Conservation (phyloP, 2,113 vertebrate genomes). For the Aptenodytes forsteri region DNA sequence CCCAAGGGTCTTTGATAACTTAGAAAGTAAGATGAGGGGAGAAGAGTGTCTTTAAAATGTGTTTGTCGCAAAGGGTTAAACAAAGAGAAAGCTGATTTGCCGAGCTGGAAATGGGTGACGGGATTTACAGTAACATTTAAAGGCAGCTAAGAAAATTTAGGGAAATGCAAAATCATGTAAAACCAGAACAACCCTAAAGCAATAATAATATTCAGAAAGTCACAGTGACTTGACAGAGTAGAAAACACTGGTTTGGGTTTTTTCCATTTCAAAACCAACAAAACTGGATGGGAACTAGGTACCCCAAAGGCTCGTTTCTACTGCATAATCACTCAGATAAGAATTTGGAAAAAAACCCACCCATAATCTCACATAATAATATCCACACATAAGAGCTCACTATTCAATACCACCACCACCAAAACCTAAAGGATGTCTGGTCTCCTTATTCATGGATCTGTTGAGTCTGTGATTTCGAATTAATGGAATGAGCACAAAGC, state of each 20-base stretch:
- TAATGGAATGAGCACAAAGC: not conserved
- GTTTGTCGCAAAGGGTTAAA: slow-evolving; percentile 37
- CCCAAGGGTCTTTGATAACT: not conserved
- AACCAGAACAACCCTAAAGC: slow-evolving; percentile 29
- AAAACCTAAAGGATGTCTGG: not conserved
- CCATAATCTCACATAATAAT: not conserved
- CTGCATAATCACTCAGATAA: not conserved
- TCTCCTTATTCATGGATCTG: not conserved
- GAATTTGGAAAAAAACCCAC: not conserved
- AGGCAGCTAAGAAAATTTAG: not conserved
- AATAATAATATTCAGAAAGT: slow-evolving; percentile 17
- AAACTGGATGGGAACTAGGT: not conserved
- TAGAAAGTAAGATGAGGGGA: not conserved
- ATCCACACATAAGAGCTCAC: not conserved
- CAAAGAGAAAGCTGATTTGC: slow-evolving; percentile 1
- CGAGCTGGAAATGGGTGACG: not conserved
- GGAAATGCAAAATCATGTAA: slow-evolving; percentile 21
- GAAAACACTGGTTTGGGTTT: not conserved
- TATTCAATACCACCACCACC: not conserved
- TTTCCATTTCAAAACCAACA: not conserved
- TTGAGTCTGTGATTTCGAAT: not conserved
- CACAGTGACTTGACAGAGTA: not conserved
- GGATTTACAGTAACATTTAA: not conserved
- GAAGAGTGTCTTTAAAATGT: not conserved
- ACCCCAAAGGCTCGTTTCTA: not conserved